A percentile compares a stretch with the other conserved stretches of the same genome.
Conservation (phyloP, 2,113 vertebrate species). For the Penelope pileata region DNA sequence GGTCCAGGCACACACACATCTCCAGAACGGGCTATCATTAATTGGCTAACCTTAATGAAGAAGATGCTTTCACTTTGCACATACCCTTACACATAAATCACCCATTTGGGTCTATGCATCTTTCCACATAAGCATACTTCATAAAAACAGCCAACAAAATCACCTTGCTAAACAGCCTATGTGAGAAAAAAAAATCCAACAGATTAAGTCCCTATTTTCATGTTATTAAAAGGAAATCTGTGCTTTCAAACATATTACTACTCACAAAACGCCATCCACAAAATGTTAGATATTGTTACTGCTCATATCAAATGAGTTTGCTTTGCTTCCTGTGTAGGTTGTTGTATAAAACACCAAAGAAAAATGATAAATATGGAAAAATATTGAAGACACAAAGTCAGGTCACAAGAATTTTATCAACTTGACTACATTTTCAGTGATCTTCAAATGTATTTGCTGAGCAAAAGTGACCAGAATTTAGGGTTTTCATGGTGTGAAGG, state of each 20-base stretch:
- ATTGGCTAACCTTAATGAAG: background rate
- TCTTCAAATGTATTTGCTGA: background rate
- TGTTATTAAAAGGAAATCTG: background rate
- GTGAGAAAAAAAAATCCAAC: background rate
- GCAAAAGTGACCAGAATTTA: background rate
- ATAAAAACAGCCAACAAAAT: background rate
- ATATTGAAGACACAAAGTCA: background rate
- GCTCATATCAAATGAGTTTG: background rate
- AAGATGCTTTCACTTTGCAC: background rate
- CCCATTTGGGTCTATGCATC: background rate
- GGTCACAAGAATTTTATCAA: background rate
- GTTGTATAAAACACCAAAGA: background rate
- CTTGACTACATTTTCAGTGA: background rate
- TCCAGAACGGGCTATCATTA: background rate
- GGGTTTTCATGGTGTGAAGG: background rate
- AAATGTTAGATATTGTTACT: background rate
- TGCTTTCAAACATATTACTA: background rate
- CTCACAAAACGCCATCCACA: background rate
- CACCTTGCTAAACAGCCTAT: background rate
- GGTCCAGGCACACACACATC: background rate
- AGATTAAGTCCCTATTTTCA: background rate
- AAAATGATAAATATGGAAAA: background rate
- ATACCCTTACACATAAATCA: background rate
- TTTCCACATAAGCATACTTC: background rate
- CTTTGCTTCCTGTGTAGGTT: background rate